phyloP scores from a whole-genome alignment of 2,797 vertebrate genomes.

The Triplophysa yarkandensis region DNA sequence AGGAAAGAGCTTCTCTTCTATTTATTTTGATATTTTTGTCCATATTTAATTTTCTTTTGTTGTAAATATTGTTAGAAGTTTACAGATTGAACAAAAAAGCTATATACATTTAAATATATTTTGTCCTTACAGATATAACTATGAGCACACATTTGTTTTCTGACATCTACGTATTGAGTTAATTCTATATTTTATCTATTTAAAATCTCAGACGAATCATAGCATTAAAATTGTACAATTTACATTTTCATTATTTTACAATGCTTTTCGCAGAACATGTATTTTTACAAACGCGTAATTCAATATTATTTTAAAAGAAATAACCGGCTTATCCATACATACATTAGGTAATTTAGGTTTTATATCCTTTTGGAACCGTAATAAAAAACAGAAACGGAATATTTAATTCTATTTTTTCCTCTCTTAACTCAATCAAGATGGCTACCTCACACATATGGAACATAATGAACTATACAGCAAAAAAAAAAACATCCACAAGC shows the following conservation, averaged over 20 bases:
- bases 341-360: neutral
- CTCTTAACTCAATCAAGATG: neutral
- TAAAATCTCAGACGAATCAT: too few relatives aligned
- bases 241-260: too few relatives aligned
- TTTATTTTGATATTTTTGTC: too few relatives aligned
- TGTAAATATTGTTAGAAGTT: too few relatives aligned
- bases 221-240: too few relatives aligned
- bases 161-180: neutral
- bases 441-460: neutral
- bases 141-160: constrained; percentile 6
- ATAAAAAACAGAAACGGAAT: too few relatives aligned
- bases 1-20: too few relatives aligned
- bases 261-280: too few relatives aligned
- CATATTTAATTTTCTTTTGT: too few relatives aligned
- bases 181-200: neutral
- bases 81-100: too few relatives aligned
- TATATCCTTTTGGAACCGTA: neutral
- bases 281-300: neutral
- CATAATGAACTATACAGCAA: neutral
- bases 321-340: neutral
- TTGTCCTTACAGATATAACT: neutral
- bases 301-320: neutral
- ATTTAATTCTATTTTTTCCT: neutral
- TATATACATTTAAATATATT: too few relatives aligned
- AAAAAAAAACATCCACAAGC: neutral